These are phyloP conservation scores for Prionchulus punctatus DNA, from an alignment of 2,888 invertebrate species.

Conservation along the genomic window DNA sequence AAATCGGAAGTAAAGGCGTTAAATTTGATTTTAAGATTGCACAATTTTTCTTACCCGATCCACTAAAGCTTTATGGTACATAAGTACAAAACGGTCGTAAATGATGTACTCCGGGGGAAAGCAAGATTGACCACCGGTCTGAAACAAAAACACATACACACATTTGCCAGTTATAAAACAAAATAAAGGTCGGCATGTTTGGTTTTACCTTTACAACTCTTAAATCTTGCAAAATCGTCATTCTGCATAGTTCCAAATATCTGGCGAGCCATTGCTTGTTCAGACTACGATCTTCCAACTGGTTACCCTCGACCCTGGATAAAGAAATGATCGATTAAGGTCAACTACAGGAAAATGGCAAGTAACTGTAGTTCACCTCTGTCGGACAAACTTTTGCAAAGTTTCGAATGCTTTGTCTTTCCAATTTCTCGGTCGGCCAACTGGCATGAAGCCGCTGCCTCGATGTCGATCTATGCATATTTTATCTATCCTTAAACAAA, in stretches of 20 bases:
- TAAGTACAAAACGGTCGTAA: conserved; percentile 67
- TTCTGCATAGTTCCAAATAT: conserved; percentile 54
- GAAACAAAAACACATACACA: conserved; percentile 10
- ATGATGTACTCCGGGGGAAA: conserved; percentile 91
- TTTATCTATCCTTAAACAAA: conserved; percentile 6
- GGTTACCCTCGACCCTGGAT: conserved; percentile 67
- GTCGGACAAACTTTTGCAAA: conserved; percentile 36
- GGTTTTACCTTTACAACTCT: conserved; percentile 57
- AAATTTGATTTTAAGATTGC: conserved; percentile 1
- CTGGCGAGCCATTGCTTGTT: conserved; percentile 85
- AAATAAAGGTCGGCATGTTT: conserved; percentile 8
- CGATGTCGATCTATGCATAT: conserved; percentile 5
- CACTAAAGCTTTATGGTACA: conserved; percentile 72
- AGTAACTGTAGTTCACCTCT: conserved; percentile 27
- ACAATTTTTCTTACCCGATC: conserved; percentile 17
- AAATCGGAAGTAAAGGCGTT: conserved; percentile 12
- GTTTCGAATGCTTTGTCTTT: conserved; percentile 66
- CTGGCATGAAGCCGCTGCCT: conserved; percentile 63
- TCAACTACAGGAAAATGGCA: conserved; percentile 5
- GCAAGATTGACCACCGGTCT: conserved; percentile 51
- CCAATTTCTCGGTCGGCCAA: conserved; percentile 84
- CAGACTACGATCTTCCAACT: conserved; percentile 70
- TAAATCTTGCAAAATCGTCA: conserved; percentile 62
- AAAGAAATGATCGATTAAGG: too few species aligned
- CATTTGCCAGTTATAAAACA: too few species aligned